Evolutionary conservation across 2,113 vertebrate species (phyloP), one percentile per base, ranked within the genome.

Genomic region (Vicugna pacos): DNA sequence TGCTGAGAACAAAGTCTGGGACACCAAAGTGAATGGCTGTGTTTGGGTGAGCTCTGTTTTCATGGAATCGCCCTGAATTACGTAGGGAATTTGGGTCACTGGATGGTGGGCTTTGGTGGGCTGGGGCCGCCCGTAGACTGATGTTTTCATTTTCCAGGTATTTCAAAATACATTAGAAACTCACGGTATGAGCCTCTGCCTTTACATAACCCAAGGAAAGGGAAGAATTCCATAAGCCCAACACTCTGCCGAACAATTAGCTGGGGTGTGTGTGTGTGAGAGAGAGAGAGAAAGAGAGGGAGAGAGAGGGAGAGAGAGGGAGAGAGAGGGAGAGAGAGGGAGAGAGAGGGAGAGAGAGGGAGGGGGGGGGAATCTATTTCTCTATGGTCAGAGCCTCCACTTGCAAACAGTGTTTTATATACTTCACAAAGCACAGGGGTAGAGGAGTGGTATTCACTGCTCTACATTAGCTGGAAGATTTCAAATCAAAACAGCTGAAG

Each of bases 201-300:
- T 97, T 98, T 96, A 91, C 89, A 97, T 95, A 98, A 98, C 97
- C 85, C 93, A 98, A 98, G 98, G 95, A 98, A 97, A 98, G 91
- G 85, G 94, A 95, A 93, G 96, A 22, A 97, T 94, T 96, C 95
- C 82, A 42, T 62, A 97, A 97, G 81, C 96, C 5, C 58, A 96
- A 94, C 72, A 60, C 82, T 89, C 60, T 0, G 93, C 93, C 70
- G 75, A 87, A 95, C 96, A 96, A 79, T 32, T 90, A 93, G 69
- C 56, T 95, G 70, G 38, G 6, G n/a, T 6, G 30, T n/a, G 35
- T 16, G 10, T 28, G 65, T 38, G 6, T 4, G 32, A 79, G 52
- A 56, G 50, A 30, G 46, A 17, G 30, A 54, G 32, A 77, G 54
- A 17, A 5, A 14, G 32, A 56, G 52, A 56, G 30, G 10, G 46